Conservation (phyloP, 2,113 vertebrate genomes). For the Panthera tigris region DNA sequence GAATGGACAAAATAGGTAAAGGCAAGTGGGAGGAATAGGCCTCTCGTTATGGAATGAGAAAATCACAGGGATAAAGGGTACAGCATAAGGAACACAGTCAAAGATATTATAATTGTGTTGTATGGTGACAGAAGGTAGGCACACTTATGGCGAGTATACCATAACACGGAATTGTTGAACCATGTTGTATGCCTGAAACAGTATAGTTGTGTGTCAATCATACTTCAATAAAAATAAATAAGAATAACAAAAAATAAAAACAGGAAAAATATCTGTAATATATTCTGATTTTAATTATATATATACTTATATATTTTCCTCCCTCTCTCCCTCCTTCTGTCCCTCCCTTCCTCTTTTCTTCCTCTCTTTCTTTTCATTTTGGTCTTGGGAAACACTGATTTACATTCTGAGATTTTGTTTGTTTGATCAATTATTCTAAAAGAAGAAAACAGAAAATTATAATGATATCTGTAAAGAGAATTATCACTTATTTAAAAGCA, state of each 20-base stretch:
- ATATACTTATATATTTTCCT: neutral
- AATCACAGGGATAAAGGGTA: neutral
- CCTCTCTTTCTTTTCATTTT: constrained; percentile 1
- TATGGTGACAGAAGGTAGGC: neutral
- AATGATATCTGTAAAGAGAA: constrained; percentile 1
- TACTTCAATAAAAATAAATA: neutral
- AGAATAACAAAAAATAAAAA: neutral
- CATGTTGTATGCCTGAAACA: neutral
- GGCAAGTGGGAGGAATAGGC: neutral
- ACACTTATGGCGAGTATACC: neutral
- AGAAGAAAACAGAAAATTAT: neutral
- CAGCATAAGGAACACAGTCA: neutral
- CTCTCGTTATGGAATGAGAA: neutral
- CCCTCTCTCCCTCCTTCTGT: neutral
- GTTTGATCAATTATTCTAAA: neutral
- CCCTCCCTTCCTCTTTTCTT: neutral
- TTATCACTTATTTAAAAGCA: constrained; percentile 19
- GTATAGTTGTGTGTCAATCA: neutral
- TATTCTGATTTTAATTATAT: neutral
- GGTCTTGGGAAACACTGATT: neutral
- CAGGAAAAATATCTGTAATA: neutral
- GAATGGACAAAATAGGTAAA: neutral
- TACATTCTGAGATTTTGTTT: neutral
- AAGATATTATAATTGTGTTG: neutral
- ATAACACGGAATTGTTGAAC: neutral